Evolutionary conservation across 2,113 vertebrate species (phyloP).

Genomic region (Syrrhaptes paradoxus): DNA sequence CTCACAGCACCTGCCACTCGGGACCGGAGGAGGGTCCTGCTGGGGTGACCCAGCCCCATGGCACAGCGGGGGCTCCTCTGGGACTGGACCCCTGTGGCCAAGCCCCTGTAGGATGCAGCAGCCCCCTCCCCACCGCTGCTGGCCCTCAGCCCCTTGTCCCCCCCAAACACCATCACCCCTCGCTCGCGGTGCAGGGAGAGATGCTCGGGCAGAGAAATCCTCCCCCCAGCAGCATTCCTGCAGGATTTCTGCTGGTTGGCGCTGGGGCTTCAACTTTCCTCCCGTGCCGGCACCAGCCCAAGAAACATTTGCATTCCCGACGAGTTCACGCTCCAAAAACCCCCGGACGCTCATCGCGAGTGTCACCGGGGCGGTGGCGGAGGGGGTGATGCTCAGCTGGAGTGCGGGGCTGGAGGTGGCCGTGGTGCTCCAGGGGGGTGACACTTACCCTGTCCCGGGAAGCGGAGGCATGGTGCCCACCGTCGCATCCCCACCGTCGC

Average conservation of each 20-base stretch:
- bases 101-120: background rate
- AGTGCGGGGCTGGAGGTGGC: background rate
- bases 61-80: rapidly evolving
- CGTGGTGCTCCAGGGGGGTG: background rate
- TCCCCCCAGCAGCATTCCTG: background rate
- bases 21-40: background rate
- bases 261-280: background rate
- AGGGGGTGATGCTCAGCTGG: background rate
- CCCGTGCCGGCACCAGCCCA: background rate
- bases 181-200: rapidly evolving
- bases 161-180: background rate
- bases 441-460: background rate
- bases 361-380: background rate
- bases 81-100: rapidly evolving
- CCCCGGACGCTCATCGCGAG: background rate
- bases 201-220: background rate
- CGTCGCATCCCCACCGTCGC: background rate
- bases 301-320: background rate
- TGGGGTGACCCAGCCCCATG: background rate
- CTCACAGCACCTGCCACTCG: background rate
- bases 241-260: background rate
- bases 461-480: background rate
- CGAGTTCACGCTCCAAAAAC: background rate
- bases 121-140: background rate
- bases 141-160: background rate